Conservation (phyloP, 2,797 vertebrate genomes). For the Acrossocheilus wenchowensis region DNA sequence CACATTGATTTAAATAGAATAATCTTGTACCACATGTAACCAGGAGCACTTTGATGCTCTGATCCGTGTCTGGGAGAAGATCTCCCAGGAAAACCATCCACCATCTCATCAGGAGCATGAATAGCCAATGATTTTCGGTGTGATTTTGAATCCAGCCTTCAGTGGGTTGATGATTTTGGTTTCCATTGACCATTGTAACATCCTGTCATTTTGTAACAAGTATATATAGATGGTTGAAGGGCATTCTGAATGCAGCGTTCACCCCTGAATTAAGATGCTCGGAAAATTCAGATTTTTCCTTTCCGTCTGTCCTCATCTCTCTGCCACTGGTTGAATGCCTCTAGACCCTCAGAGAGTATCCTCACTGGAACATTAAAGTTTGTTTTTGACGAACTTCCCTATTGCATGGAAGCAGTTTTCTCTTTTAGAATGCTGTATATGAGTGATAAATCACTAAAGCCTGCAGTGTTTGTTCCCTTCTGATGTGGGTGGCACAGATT, state of each 20-base stretch:
- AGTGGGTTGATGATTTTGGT: background rate
- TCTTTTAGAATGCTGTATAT: slow-evolving; percentile 7
- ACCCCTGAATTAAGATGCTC: slow-evolving; percentile 63
- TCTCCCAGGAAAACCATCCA: background rate
- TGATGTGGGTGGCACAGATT: slow-evolving; percentile 39
- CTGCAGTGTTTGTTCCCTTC: slow-evolving; percentile 28
- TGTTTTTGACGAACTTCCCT: slow-evolving; percentile 47
- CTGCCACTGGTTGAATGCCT: slow-evolving; percentile 60
- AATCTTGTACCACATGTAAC: too few relatives aligned
- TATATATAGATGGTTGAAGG: background rate
- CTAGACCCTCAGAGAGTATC: slow-evolving; percentile 54
- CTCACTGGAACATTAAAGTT: slow-evolving; percentile 45
- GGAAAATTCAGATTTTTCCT: slow-evolving; percentile 54
- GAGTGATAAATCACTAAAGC: slow-evolving; percentile 35
- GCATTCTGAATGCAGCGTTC: slow-evolving; percentile 62
- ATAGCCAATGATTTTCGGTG: background rate
- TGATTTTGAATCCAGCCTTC: background rate
- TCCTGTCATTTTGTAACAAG: background rate
- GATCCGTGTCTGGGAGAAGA: background rate
- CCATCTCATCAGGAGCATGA: background rate
- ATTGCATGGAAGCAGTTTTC: slow-evolving; percentile 47
- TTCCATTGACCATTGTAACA: background rate
- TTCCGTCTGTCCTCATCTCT: slow-evolving; percentile 68
- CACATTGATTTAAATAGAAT: too few relatives aligned
- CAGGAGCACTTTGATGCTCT: too few relatives aligned